Base-by-base conservation (phyloP, 1,140 invertebrate genomes). In the Drosophila parvula region DNA sequence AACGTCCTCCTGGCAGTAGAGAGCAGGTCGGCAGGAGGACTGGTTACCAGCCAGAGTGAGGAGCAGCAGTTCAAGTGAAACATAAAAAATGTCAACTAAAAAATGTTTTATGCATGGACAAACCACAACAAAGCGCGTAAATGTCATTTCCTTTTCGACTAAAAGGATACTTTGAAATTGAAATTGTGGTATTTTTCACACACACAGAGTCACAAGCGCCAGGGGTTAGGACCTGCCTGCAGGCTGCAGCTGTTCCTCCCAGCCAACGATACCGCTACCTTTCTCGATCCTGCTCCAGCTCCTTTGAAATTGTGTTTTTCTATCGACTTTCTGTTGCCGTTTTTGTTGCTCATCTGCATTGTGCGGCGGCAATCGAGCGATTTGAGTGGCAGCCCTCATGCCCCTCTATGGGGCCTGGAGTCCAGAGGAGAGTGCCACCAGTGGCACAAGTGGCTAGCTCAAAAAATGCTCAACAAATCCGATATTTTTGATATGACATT, bases 141-240 rank as follows among this genome's bases (percentile, higher is more conserved):
- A 89, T 89, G 84, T 89, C 84, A 89, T 89, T 89, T 89, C 84
- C 84, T 80, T 89, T 86, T 73, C 50, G 77, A 83, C 84, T 89
- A 89, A 89, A 89, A 89, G 84, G 85, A 89, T 89, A 89, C 84
- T 89, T 89, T 89, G 84, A 89, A 89, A 89, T 89, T 89, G 80
- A 89, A 89, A 89, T 89, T 89, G 84, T 89, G 84, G 84, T 81
- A 78, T 83, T 83, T 80, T 78, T 61, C 60, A 59, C 58, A 43
- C 41, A 56, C 62, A 60, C 64, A 61, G 56, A 73, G 60, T 40
- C 47, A 50, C 34, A 48, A 47, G 38, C 27, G 12, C 22, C 22
- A 34, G 50, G 50, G 27, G 51, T 14, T 65, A 61, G 64, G 36
- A 57, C 14, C 60, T 51, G 38, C 30, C 12, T 18, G 38, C 14